Evolutionary conservation across 1,140 invertebrate species (phyloP), one percentile per base, ranked within the genome.

Genomic region (Bombus pascuorum): DNA sequence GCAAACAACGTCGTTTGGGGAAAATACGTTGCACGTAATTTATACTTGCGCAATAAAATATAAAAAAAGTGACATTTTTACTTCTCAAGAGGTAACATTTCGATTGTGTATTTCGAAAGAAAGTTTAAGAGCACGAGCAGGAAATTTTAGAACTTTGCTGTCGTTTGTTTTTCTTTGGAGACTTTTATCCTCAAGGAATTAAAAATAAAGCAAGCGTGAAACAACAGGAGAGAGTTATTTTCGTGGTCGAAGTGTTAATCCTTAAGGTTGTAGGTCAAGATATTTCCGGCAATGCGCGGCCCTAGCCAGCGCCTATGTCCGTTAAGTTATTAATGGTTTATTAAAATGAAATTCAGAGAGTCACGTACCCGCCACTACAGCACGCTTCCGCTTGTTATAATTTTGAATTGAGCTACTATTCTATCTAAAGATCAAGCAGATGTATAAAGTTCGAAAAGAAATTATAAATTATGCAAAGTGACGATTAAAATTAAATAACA

Each of bases 211-310:
- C 8, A 4, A 39, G 34, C 32, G 22, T 34, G 22, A 18, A 57
- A 59, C 32, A 59, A 59, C 53, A 76, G 4, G 47, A 13, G 3
- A 12, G n/a, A 75, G 74, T 57, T 62, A 76, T 59, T 39, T 76
- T 62, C 28, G 12, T 39, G 13, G 13, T 59, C 1, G 22, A 28
- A 15, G 47, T 15, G 42, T 74, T 74, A 22, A 74, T 32, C 73
- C 47, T 75, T 32, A 75, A 57, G 22, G 32, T 59, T 39, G 74
- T 62, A 76, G 53, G 74, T 53, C 53, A 76, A 44, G 71, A 44
- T 42, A 73, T 73, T 73, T 44, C 47, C 53, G 34, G 34, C 13
- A 57, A 8, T 34, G 44, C 32, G 37, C 12, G 18, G 42, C 22
- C 1, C 47, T 53, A 53, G 47, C 18, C 18, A 53, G 47, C 47